Evolutionary conservation across 1,140 invertebrate genomes (phyloP).

Genomic region (Vanessa atalanta): DNA sequence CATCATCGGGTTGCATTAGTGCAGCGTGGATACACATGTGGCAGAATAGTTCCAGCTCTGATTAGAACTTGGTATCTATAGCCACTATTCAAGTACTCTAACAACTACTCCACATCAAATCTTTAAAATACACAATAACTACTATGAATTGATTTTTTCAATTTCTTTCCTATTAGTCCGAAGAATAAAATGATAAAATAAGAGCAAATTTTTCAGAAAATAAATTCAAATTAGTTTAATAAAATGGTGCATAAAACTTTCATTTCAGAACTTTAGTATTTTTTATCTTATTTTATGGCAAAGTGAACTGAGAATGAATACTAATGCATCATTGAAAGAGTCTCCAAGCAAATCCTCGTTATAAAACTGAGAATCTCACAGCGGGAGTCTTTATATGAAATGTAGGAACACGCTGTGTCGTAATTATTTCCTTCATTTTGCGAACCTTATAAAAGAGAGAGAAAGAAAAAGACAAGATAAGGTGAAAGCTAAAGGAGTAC

Average conservation of each 20-base stretch:
- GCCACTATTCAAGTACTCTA: no score
- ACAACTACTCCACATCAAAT: no score
- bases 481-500: neutral
- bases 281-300: slow-evolving; percentile 4
- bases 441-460: neutral
- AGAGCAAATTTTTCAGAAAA: neutral
- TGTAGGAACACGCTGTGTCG: slow-evolving; percentile 13
- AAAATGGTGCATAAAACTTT: neutral
- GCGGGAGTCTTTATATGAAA: slow-evolving; percentile 27
- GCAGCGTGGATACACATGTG: no score
- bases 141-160: no score
- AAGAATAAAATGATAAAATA: no score
- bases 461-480: neutral
- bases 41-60: no score
- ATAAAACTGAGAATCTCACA: slow-evolving; percentile 8
- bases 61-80: no score
- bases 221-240: neutral
- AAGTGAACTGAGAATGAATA: neutral
- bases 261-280: neutral
- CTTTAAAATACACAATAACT: no score
- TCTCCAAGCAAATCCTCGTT: slow-evolving; percentile 2
- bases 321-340: neutral
- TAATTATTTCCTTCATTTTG: slow-evolving; percentile 25
- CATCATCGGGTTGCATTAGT: no score
- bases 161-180: no score